Conservation (phyloP, 2,888 invertebrate genomes). For the Rhyacophila evoluta region DNA sequence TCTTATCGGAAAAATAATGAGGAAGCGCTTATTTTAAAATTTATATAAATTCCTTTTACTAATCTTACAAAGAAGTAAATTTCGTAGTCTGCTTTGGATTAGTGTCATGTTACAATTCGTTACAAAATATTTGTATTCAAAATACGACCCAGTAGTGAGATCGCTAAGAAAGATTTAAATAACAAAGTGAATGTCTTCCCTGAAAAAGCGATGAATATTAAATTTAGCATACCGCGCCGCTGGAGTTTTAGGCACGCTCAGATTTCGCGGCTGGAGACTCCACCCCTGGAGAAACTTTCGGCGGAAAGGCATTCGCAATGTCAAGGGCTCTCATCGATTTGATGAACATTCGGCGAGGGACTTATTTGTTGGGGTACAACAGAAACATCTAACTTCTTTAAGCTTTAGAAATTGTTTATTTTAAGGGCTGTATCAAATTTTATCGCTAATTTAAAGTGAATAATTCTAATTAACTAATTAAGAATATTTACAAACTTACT, state of each 20-base stretch:
- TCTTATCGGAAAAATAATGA: too few relatives aligned
- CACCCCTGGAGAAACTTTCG: not conserved
- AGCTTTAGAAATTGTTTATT: not conserved
- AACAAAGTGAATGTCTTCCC: not conserved
- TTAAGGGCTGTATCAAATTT: too few relatives aligned
- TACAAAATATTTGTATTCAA: not conserved
- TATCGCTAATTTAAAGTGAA: too few relatives aligned
- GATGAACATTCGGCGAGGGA: not conserved
- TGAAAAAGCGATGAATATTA: not conserved
- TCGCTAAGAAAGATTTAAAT: not conserved
- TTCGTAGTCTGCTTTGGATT: not conserved
- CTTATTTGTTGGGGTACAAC: not conserved
- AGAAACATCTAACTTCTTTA: not conserved
- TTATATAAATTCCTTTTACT: too few relatives aligned
- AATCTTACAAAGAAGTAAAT: too few relatives aligned
- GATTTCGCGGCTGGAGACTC: not conserved
- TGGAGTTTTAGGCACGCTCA: not conserved
- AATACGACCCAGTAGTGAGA: not conserved
- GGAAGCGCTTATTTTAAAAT: too few relatives aligned
- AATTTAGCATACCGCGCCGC: not conserved
- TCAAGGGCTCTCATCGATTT: constrained; percentile 11
- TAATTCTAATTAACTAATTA: too few relatives aligned
- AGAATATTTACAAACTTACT: too few relatives aligned
- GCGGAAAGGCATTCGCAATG: constrained; percentile 4
- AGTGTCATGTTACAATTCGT: not conserved